phyloP scores from a whole-genome alignment of 1,140 invertebrate species.

The Pseudomyrmex dendroicus region DNA sequence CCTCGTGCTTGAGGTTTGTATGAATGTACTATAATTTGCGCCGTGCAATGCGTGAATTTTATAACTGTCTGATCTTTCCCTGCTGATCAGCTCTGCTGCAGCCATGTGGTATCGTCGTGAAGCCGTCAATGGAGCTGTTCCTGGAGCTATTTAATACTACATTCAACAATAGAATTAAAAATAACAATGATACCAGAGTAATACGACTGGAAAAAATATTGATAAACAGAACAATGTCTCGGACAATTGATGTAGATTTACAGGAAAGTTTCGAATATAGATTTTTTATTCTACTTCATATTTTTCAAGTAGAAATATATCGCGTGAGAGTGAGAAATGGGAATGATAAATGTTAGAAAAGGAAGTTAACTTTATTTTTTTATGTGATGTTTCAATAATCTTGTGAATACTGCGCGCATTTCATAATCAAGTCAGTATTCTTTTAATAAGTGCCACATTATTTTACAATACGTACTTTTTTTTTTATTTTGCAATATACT shows the following conservation, averaged over 20 bases:
- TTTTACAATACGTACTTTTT: slow-evolving; percentile 7
- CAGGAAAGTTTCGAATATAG: slow-evolving; percentile 1
- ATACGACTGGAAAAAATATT: slow-evolving; percentile 5
- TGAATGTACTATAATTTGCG: not conserved
- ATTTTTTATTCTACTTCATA: slow-evolving; percentile 1
- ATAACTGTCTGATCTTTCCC: slow-evolving; percentile 27
- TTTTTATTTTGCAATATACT: not conserved
- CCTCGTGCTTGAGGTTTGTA: slow-evolving; percentile 84
- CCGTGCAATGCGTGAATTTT: not conserved
- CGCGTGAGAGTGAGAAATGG: not conserved
- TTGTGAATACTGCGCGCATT: slow-evolving; percentile 16
- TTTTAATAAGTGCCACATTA: slow-evolving; percentile 26
- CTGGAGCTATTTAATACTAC: too few species aligned
- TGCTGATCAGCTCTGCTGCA: slow-evolving; percentile 70
- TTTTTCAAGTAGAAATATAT: not conserved
- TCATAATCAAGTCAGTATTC: not conserved
- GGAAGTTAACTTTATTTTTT: slow-evolving; percentile 2
- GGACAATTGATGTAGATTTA: slow-evolving; percentile 2
- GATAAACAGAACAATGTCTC: slow-evolving; percentile 13
- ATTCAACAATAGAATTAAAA: not conserved
- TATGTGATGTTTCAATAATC: slow-evolving; percentile 7
- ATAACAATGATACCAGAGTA: slow-evolving; percentile 39
- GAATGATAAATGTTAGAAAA: not conserved
- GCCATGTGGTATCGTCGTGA: slow-evolving; percentile 68
- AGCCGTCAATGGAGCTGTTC: too few species aligned